phyloP scores from a whole-genome alignment of 2,113 vertebrate genomes.

The Todiramphus saurophagus region DNA sequence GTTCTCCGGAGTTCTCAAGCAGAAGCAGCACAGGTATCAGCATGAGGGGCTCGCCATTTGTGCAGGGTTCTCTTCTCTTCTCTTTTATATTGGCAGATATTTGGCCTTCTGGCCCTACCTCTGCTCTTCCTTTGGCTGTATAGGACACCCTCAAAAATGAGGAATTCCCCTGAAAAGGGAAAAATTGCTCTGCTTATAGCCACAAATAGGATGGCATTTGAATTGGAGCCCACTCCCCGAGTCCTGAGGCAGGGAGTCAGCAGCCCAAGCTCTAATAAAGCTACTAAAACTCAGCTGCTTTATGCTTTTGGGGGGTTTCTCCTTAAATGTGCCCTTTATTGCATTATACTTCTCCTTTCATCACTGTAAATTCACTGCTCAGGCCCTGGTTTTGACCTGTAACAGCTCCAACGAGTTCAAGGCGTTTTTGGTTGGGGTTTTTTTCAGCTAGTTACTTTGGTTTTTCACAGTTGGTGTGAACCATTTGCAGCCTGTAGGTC shows the following conservation, averaged over 20 bases:
- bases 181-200: background rate
- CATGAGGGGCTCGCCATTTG: fast-evolving
- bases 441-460: background rate
- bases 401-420: background rate
- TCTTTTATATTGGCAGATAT: background rate
- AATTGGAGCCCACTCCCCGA: background rate
- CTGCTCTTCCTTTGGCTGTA: background rate
- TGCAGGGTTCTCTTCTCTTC: background rate
- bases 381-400: background rate
- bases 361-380: background rate
- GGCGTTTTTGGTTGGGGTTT: background rate
- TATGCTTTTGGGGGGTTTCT: background rate
- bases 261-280: background rate
- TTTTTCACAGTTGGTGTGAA: background rate
- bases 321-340: background rate
- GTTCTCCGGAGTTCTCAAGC: background rate
- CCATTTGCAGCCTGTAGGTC: background rate
- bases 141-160: background rate
- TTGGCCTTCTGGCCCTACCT: background rate
- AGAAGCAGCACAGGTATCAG: background rate
- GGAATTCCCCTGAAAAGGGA: background rate
- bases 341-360: background rate
- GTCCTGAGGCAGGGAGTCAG: background rate
- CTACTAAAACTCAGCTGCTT: background rate
- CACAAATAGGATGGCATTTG: background rate